Base-by-base conservation (phyloP, 1,140 invertebrate species). In the Uloborus diversus region DNA sequence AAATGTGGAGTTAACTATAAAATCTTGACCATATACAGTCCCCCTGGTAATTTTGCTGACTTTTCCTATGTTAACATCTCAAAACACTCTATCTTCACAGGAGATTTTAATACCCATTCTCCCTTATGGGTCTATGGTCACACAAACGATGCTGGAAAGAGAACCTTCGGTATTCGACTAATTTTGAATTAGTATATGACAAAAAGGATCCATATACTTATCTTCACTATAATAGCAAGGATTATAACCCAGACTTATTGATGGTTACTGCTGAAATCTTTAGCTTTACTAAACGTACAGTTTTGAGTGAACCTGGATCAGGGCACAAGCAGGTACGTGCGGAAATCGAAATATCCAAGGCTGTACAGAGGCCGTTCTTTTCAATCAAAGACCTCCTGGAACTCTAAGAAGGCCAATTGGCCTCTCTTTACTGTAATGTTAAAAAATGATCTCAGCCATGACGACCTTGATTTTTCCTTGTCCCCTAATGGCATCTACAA, bases 71-170 rank as follows among this genome's bases (percentile, higher is more conserved):
- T 69, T 69, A 32, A n/a, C 5, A 1, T 4, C 11, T 53, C 37
- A 20, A 69, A 4, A 53, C 4, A 32, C 17, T 14, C 42, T 20
- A 69, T 69, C 33, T 69, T 69, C 33, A 30, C 32, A 28, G 66
- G 5, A 11, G 47, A 69, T 32, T 69, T 69, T 56, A 53, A 69
- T 53, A 27, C 9, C 25, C 66, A 69, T 30, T 51, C 47, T 53
- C 65, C 37, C 0, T 2, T 53, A 3, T 53, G 47, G n/a, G 49
- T 3, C 11, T 69, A 65, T 65, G 28, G 3, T 27, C 20, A 66
- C 2, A 66, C 37, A 1, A 66, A 66, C 5, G 23, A 27, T 0
- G 35, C 64, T 37, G 37, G 13, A 20, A 14, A 13, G 28, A 35
- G 20, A 25, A 49, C 20, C 7, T 66, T 13, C 23, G 42, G 14